A percentile compares a stretch with the other conserved stretches of the same genome.
These are phyloP conservation scores for Catajapyx aquilonaris DNA, from an alignment of 1,140 invertebrate genomes.

Conservation along the genomic window DNA sequence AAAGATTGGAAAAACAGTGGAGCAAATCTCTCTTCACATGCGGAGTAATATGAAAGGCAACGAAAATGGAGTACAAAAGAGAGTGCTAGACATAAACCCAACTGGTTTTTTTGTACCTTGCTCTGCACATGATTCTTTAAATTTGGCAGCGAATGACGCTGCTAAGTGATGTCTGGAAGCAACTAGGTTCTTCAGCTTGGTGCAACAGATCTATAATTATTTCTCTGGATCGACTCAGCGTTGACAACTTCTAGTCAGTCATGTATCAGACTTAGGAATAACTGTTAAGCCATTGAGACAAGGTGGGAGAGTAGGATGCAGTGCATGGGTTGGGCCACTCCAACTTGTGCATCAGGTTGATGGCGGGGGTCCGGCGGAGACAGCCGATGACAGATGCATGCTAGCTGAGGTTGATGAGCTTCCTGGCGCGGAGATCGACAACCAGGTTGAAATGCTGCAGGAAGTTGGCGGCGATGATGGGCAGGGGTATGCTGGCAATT, in stretches of 20 bases:
- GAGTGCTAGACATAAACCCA: slow-evolving; percentile 4
- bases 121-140: slow-evolving; percentile 3
- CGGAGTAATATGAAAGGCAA: slow-evolving; percentile 4
- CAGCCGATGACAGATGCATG: no score
- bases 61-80: neutral
- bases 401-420: no score
- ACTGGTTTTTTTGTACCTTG: slow-evolving; percentile 6
- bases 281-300: slow-evolving; percentile 16
- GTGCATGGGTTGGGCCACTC: no score
- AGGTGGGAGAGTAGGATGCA: slow-evolving; percentile 16
- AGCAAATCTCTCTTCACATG: no score
- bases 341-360: no score
- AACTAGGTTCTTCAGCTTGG: slow-evolving; percentile 11
- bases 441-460: no score
- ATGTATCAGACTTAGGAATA: slow-evolving; percentile 13
- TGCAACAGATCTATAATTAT: slow-evolving; percentile 15
- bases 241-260: slow-evolving; percentile 14
- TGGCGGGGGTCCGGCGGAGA: no score
- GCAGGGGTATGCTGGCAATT: no score
- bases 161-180: slow-evolving; percentile 8
- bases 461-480: no score
- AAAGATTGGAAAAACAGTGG: no score
- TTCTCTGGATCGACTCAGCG: slow-evolving; percentile 15
- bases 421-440: no score
- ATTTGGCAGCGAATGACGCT: slow-evolving; percentile 11